A percentile compares a stretch with the other conserved stretches of the same genome.
These are phyloP conservation scores for Drosophila greeni DNA, from an alignment of 2,888 invertebrate species.

Conservation along the genomic window DNA sequence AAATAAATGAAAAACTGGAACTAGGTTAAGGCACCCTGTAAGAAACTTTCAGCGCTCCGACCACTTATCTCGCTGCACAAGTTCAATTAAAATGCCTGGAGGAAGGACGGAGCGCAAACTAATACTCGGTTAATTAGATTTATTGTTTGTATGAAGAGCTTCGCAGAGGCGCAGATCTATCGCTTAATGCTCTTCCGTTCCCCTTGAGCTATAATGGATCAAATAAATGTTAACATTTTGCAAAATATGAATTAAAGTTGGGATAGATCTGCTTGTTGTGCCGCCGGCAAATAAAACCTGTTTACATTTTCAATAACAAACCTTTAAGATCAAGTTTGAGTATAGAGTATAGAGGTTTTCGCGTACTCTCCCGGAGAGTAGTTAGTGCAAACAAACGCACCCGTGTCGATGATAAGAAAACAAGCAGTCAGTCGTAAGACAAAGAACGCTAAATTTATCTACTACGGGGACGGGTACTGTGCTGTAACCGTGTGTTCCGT, in stretches of 20 bases:
- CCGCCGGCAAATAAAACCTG: neutral
- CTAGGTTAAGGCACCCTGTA: slow-evolving; percentile 22
- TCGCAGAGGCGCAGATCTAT: neutral
- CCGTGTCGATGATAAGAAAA: slow-evolving; percentile 39
- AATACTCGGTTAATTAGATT: slow-evolving; percentile 41
- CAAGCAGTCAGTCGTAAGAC: slow-evolving; percentile 21
- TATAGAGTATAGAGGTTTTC: slow-evolving; percentile 1
- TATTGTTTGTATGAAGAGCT: slow-evolving; percentile 17
- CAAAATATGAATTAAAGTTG: neutral
- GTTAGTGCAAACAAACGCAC: slow-evolving; percentile 27
- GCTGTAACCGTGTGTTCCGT: slow-evolving; percentile 20
- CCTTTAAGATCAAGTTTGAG: neutral
- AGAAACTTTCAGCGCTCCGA: slow-evolving; percentile 18
- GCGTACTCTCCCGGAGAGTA: neutral
- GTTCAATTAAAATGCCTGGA: slow-evolving; percentile 51
- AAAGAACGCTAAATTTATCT: slow-evolving; percentile 29
- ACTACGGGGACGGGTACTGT: slow-evolving; percentile 19
- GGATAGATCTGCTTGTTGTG: neutral
- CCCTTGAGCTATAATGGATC: neutral
- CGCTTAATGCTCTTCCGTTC: slow-evolving; percentile 14
- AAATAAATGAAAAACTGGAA: slow-evolving; percentile 23
- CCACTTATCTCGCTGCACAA: slow-evolving; percentile 47
- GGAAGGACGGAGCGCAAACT: slow-evolving; percentile 20
- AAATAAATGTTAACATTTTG: neutral
- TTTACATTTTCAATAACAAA: neutral